A percentile compares a stretch with the other conserved stretches of the same genome.
Evolutionary conservation across 2,888 invertebrate species (phyloP).

Genomic region (Protonemura montana): DNA sequence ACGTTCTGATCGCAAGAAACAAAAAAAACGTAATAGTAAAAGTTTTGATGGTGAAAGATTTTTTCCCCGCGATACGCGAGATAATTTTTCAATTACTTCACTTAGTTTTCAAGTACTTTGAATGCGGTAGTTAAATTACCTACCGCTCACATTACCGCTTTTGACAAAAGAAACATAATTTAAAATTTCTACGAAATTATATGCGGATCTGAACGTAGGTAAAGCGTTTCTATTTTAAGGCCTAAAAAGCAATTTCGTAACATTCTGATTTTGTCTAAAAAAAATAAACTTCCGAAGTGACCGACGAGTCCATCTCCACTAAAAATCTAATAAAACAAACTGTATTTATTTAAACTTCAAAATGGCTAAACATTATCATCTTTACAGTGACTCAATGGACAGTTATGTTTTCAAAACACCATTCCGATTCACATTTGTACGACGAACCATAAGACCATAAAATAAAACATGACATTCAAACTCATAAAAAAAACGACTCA

Average conservation of each 20-base stretch:
- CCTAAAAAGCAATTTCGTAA: neutral
- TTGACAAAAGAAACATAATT: neutral
- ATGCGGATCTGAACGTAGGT: neutral
- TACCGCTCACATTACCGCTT: neutral
- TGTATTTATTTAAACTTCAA: neutral
- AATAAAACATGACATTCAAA: neutral
- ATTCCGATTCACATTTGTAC: neutral
- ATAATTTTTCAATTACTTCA: neutral
- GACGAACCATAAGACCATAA: neutral
- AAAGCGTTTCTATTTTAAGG: neutral
- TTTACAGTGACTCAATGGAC: neutral
- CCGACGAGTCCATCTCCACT: neutral
- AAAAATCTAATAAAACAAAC: neutral
- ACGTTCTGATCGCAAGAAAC: neutral
- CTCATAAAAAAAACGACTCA: neutral
- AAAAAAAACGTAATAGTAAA: neutral
- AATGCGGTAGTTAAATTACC: neutral
- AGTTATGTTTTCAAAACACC: neutral
- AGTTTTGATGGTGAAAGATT: neutral
- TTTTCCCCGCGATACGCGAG: neutral
- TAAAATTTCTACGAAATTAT: neutral
- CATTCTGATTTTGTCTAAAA: neutral
- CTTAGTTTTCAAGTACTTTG: neutral
- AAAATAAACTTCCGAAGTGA: neutral
- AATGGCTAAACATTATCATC: neutral